Conservation (phyloP, 1,140 invertebrate species). For the Dreissena polymorpha region DNA sequence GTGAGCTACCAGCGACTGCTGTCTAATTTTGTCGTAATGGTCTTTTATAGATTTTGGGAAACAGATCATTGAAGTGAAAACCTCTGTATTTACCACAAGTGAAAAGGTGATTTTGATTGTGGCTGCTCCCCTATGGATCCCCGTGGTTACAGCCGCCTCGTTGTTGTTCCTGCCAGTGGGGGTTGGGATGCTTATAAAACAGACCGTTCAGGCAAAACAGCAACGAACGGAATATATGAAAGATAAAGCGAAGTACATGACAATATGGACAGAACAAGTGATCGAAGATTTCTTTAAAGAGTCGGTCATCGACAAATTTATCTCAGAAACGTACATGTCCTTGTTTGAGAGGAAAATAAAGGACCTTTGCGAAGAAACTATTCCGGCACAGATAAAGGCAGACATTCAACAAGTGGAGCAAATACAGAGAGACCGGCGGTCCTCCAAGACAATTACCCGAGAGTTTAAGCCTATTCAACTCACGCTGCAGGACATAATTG, state of each 20-base stretch:
- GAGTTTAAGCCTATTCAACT: constrained; percentile 51
- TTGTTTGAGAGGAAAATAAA: constrained; percentile 51
- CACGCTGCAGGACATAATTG: constrained; percentile 43
- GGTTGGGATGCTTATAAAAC: constrained; percentile 54
- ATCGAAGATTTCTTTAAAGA: constrained; percentile 30
- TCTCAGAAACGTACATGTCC: constrained; percentile 51
- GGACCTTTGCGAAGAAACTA: constrained; percentile 55
- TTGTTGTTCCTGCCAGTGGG: constrained; percentile 57
- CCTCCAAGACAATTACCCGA: constrained; percentile 41
- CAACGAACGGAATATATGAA: constrained; percentile 28
- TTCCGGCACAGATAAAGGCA: constrained; percentile 59
- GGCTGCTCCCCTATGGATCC: constrained; percentile 61
- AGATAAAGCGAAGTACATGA: constrained; percentile 55
- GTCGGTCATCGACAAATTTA: constrained; percentile 32
- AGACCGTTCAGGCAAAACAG: constrained; percentile 28
- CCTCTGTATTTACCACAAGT: constrained; percentile 53
- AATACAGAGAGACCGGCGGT: constrained; percentile 55
- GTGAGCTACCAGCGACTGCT: background rate
- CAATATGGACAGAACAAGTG: constrained; percentile 47
- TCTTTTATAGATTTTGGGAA: too few relatives aligned
- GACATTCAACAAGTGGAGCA: constrained; percentile 51
- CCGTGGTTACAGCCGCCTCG: constrained; percentile 55
- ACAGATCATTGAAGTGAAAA: too few relatives aligned
- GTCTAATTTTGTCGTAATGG: too few relatives aligned
- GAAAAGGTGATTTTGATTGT: constrained; percentile 58